Percentiles rank a stretch among this genome's conserved stretches.
Conservation (phyloP, 2,113 vertebrate species). For the Ammodramus savannarum region DNA sequence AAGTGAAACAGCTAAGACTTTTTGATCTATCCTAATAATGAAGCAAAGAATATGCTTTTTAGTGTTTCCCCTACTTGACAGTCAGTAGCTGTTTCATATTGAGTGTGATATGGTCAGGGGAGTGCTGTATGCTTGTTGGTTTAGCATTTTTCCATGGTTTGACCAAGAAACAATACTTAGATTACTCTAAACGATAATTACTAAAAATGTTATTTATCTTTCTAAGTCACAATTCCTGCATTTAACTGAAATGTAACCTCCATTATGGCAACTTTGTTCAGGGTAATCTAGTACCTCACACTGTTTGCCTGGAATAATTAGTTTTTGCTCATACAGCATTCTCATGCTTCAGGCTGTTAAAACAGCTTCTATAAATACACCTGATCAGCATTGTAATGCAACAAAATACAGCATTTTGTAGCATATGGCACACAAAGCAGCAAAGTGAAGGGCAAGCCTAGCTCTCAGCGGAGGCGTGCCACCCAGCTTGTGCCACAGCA, state of each 20-base stretch:
- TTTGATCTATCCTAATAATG: neutral
- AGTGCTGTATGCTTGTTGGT: neutral
- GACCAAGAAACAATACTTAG: neutral
- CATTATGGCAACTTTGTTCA: neutral
- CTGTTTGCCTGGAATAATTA: neutral
- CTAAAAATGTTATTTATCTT: neutral
- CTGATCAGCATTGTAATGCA: neutral
- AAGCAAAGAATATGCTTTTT: neutral
- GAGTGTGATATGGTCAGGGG: accelerated
- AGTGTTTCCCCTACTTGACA: neutral
- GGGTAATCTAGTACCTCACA: neutral
- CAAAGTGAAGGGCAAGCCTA: neutral
- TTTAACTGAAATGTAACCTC: neutral
- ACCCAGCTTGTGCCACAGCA: neutral
- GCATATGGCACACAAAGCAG: conserved; percentile 18
- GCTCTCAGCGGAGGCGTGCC: neutral
- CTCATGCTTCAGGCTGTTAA: neutral
- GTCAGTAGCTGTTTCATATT: neutral
- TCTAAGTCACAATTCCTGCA: neutral
- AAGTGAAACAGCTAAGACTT: neutral
- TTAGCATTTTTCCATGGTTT: neutral
- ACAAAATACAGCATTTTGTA: neutral
- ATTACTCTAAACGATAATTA: neutral
- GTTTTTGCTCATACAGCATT: neutral
- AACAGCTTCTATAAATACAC: neutral